Conservation (phyloP, 2,113 vertebrate species). For the Falcunculus frontatus region DNA sequence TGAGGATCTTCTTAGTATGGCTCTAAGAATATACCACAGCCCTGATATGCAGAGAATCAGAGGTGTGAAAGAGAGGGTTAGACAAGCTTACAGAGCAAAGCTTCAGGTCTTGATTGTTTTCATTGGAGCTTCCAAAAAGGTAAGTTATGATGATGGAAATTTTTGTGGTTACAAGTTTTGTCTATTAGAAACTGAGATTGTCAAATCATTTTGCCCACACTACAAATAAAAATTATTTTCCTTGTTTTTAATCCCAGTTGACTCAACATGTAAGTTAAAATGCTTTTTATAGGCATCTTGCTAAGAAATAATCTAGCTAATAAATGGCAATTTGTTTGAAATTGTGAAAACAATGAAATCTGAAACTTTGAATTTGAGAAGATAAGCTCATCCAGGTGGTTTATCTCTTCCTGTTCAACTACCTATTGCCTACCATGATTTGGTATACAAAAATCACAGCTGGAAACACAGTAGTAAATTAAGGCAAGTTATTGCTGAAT, state of each 20-base stretch:
- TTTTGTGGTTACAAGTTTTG: not conserved
- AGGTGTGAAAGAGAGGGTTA: not conserved
- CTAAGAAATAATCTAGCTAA: not conserved
- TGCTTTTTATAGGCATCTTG: not conserved
- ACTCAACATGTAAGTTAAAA: not conserved
- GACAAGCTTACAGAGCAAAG: not conserved
- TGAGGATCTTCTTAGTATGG: not conserved
- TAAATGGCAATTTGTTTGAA: not conserved
- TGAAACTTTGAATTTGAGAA: not conserved
- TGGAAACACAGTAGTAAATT: not conserved
- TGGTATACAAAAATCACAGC: not conserved
- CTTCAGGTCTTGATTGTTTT: not conserved
- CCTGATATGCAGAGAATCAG: not conserved
- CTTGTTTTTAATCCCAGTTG: not conserved
- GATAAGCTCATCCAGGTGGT: not conserved
- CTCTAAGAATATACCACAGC: not conserved
- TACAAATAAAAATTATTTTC: not conserved
- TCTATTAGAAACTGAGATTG: not conserved
- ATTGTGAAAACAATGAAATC: not conserved
- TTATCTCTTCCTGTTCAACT: not conserved
- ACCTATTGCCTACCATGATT: not conserved
- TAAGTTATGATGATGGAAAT: not conserved
- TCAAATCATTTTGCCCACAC: not conserved
- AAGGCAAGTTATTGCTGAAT: not conserved
- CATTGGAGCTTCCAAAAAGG: not conserved